These are phyloP conservation scores for Thereva unica DNA, from an alignment of 2,888 invertebrate genomes.

Conservation along the genomic window DNA sequence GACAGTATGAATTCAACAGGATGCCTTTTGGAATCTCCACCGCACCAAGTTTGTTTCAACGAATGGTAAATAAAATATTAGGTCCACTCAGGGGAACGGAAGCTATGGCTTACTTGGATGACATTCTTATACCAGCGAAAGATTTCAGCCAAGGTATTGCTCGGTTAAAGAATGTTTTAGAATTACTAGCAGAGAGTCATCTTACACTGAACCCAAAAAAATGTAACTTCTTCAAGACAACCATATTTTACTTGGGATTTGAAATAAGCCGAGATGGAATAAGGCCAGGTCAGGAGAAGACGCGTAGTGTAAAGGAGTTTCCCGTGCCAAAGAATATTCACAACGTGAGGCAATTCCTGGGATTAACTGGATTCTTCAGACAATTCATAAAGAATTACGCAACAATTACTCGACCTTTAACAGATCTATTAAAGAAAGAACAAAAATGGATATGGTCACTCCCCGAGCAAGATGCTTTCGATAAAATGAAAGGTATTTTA, in stretches of 20 bases:
- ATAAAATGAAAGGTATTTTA: conserved; percentile 27
- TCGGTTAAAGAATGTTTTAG: conserved; percentile 28
- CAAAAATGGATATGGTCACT: conserved; percentile 20
- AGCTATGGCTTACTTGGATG: conserved; percentile 37
- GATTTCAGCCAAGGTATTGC: conserved; percentile 24
- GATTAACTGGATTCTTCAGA: conserved; percentile 47
- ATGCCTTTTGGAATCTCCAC: conserved; percentile 39
- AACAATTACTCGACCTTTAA: conserved; percentile 43
- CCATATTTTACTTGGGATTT: conserved; percentile 37
- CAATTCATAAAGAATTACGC: conserved; percentile 45
- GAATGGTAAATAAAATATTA: conserved; percentile 36
- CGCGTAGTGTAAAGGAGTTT: conserved; percentile 42
- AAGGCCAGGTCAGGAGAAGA: conserved; percentile 45
- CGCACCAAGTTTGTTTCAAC: conserved; percentile 38
- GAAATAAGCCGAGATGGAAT: conserved; percentile 43
- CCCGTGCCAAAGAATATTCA: conserved; percentile 43
- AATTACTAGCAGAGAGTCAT: conserved; percentile 15
- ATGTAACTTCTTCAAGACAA: conserved; percentile 35
- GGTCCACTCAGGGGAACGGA: conserved; percentile 18
- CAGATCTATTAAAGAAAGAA: conserved; percentile 2
- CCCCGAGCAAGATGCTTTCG: conserved; percentile 44
- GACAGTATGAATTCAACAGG: conserved; percentile 43
- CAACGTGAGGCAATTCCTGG: conserved; percentile 46
- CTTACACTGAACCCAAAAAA: conserved; percentile 37
- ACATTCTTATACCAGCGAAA: conserved; percentile 31